Evolutionary conservation across 2,888 invertebrate species (phyloP), one percentile per base, ranked within the genome.

Genomic region (Meiosimyza decipiens): DNA sequence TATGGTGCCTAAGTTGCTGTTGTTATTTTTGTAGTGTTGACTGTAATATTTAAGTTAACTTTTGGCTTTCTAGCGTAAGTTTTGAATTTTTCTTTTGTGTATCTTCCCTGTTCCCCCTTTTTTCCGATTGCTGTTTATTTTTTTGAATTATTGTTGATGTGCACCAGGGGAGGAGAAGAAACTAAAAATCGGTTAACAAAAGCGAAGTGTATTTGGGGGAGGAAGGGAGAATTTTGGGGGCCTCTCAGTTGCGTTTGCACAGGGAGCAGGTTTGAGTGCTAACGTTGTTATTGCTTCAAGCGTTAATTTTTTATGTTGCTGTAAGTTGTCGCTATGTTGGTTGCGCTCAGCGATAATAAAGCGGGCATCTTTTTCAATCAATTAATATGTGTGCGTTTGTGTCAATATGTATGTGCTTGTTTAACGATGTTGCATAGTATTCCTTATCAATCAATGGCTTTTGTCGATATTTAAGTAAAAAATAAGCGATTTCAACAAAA

Each of bases 31-130:
- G 54, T 55, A 16, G 22, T 64, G 16, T 60, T 40, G 60, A 16
- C 60, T 60, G 3, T 55, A 18, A 55, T 18, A 57, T 57, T 57
- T 11, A 57, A 57, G 57, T 57, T 57, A 57, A 62, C 40, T 63
- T 47, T 51, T 13, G 64, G 51, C 64, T 65, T 65, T 65, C 64
- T 65, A 64, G 28, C 64, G 18, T 40, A 40, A 15, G 22, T 51
- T 50, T 22, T 64, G 47, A 5, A 15, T 28, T 49, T 49, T 50
- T 7, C 62, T 59, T 2, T 22, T 28, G 9, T 40, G 6, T 40
- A 1, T 40, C 40, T 9, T 40, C 40, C 9, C 40, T 40, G 9
- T 7, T 6, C 40, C 40, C 40, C 2, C 40, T 9, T 28, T 22
- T 11, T 28, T 28, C 33, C 59, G 59, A 40, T 40, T 28, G 28